These are phyloP conservation scores for Acanthosepion pharaonis DNA, from an alignment of 2,888 invertebrate species.

Conservation along the genomic window DNA sequence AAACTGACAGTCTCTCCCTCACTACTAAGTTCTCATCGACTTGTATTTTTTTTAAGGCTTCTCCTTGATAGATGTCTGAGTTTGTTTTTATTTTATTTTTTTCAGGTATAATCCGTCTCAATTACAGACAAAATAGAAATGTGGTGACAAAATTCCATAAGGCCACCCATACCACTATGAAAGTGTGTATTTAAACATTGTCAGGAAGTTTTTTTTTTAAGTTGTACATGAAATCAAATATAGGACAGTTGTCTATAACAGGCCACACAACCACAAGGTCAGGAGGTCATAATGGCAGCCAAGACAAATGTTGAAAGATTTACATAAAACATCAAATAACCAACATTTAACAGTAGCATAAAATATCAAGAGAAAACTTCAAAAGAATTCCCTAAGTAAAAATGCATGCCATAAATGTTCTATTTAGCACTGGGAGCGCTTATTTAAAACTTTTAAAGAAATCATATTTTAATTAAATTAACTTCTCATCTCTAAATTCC, in stretches of 20 bases:
- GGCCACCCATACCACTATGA: neutral
- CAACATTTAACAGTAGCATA: neutral
- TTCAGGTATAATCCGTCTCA: neutral
- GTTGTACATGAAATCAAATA: neutral
- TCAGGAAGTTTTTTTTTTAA: neutral
- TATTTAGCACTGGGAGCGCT: too few species aligned
- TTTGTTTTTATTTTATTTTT: neutral
- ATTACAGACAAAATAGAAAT: neutral
- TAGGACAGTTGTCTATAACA: neutral
- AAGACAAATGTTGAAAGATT: neutral
- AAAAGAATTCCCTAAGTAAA: too few species aligned
- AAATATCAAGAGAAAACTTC: too few species aligned
- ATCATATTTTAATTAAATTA: too few species aligned
- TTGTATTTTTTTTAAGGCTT: neutral
- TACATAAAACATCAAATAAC: neutral
- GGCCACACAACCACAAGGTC: neutral
- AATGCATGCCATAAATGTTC: too few species aligned
- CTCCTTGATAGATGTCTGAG: neutral
- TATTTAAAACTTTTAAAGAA: too few species aligned
- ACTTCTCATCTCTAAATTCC: too few species aligned
- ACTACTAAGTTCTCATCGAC: neutral
- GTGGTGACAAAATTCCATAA: neutral
- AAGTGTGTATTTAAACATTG: neutral
- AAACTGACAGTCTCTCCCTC: neutral
- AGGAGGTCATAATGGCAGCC: neutral